Evolutionary conservation across 2,113 vertebrate species (phyloP).

Genomic region (Paracanthobrama guichenoti): DNA sequence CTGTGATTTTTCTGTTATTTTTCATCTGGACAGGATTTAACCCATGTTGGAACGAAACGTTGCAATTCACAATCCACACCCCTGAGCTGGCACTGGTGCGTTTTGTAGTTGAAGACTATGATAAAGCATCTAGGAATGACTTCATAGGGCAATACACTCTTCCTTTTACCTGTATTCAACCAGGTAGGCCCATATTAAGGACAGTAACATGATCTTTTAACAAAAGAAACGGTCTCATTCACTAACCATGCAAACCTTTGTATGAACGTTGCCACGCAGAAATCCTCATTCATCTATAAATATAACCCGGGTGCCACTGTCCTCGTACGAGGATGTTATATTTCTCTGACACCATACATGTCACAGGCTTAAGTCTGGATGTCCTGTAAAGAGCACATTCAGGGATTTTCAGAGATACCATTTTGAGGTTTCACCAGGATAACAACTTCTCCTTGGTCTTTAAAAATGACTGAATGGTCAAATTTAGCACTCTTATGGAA

Average conservation of each 20-base stretch:
- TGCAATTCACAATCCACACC: slow-evolving; percentile 82
- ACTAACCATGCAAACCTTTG: neutral
- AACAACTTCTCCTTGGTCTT: too few relatives aligned
- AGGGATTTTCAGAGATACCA: too few relatives aligned
- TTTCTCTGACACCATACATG: too few relatives aligned
- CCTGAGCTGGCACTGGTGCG: slow-evolving; percentile 90
- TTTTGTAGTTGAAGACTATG: slow-evolving; percentile 91
- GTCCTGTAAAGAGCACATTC: too few relatives aligned
- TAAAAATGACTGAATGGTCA: too few relatives aligned
- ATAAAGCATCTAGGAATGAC: slow-evolving; percentile 87
- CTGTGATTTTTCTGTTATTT: neutral
- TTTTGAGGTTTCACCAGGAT: too few relatives aligned
- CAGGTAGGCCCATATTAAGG: slow-evolving; percentile 75
- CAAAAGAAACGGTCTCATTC: neutral
- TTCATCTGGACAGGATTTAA: slow-evolving; percentile 84
- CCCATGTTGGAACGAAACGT: slow-evolving; percentile 85
- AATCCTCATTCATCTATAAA: neutral
- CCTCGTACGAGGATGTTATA: too few relatives aligned
- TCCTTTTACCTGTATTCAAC: slow-evolving; percentile 84
- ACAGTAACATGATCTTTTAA: neutral
- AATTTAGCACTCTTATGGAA: too few relatives aligned
- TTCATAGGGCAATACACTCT: slow-evolving; percentile 94
- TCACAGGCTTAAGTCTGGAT: too few relatives aligned
- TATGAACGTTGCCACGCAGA: neutral
- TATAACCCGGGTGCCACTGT: too few relatives aligned